phyloP scores from a whole-genome alignment of 2,113 vertebrate genomes.

The Phalacrocorax pelagicus region DNA sequence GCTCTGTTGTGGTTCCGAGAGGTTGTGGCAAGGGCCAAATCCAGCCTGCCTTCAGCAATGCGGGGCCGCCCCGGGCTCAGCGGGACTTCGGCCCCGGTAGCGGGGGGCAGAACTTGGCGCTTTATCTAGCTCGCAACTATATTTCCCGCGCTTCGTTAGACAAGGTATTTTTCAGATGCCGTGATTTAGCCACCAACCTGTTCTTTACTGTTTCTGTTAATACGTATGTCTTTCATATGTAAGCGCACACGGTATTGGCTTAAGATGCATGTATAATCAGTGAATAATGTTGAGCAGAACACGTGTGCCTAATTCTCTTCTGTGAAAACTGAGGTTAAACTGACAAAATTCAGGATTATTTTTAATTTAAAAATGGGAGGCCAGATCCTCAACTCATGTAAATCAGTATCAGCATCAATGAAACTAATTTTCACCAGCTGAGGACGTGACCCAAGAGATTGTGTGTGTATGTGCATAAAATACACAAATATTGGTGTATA shows the following conservation, averaged over 20 bases:
- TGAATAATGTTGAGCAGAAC: accelerated
- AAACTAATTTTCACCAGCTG: conserved; percentile 26
- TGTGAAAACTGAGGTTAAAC: neutral
- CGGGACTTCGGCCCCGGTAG: neutral
- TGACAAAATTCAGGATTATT: neutral
- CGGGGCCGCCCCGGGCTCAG: neutral
- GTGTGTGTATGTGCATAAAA: neutral
- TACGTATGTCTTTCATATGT: accelerated
- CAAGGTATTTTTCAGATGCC: neutral
- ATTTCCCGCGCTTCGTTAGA: accelerated
- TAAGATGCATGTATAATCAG: accelerated
- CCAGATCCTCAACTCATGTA: neutral
- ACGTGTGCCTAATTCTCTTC: accelerated
- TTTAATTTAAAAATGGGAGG: neutral
- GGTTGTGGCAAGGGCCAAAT: neutral
- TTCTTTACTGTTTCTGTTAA: accelerated
- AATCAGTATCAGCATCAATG: neutral
- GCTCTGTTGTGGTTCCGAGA: accelerated
- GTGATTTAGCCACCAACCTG: accelerated
- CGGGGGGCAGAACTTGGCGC: accelerated
- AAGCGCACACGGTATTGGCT: accelerated
- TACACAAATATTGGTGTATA: neutral
- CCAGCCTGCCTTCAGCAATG: accelerated
- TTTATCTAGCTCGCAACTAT: accelerated
- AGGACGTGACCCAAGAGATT: conserved; percentile 1